Evolutionary conservation across 2,113 vertebrate species (phyloP), one percentile per base, ranked within the genome.

Genomic region (Ailurus styani): DNA sequence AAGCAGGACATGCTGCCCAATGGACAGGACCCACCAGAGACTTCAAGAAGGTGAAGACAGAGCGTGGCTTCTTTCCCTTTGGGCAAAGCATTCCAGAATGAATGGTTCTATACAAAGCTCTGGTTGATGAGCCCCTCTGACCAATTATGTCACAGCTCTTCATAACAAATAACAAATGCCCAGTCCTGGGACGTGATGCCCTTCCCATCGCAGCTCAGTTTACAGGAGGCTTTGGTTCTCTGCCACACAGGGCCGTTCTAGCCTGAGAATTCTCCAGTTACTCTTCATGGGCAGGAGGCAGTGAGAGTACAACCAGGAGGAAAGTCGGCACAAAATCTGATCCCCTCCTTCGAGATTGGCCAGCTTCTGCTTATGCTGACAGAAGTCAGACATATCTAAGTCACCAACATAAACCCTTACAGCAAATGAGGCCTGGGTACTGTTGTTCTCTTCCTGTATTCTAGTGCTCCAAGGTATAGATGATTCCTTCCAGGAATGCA

Each of bases 201-300:
- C 82, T 97, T 78, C n/a, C 60, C 47, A 42, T 57, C 0, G 0
- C 78, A 72, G 84, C 62, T 96, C 93, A 31, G 37, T 96, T 96
- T 89, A 81, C 90, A 21, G 83, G 3, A 79, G 86, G 8, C 31
- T 90, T 15, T 88, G 66, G 94, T 75, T 96, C 90, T 92, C 37
- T 70, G 27, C 13, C 95, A 96, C 62, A 77, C 21, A 75, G 75
- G 57, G 85, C 45, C 40, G 11, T 27, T 83, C 81, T 64, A 81
- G 83, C 87, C 87, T n/a, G 11, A 75, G 96, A 95, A 60, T 78
- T 85, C 42, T 88, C 93, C 90, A 21, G 7, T 97, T 96, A 40
- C 25, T 91, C 81, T 90, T 68, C 29, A 45, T 5, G 6, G 57
- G 18, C 73, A 87, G 15, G 42, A 17, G 54, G 14, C 29, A 52